These are phyloP conservation scores for Psylliodes chrysocephalus DNA, from an alignment of 2,888 invertebrate species.

Conservation along the genomic window DNA sequence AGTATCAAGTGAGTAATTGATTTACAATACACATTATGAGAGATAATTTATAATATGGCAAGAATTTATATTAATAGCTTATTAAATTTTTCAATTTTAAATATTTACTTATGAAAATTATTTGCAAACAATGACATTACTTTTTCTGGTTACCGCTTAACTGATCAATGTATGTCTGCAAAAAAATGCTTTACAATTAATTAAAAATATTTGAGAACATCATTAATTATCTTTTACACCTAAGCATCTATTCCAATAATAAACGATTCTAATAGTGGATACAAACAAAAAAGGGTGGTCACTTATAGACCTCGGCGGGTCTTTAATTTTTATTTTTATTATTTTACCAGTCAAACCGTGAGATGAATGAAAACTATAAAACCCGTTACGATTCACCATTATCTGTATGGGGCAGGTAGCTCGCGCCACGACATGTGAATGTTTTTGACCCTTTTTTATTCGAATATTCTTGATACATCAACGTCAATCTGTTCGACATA, in stretches of 20 bases:
- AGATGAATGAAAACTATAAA: slow-evolving; percentile 57
- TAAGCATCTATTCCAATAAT: slow-evolving; percentile 42
- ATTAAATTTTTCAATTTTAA: too few relatives aligned
- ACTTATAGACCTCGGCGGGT: slow-evolving; percentile 35
- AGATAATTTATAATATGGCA: too few relatives aligned
- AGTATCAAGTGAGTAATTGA: too few relatives aligned
- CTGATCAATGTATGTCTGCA: too few relatives aligned
- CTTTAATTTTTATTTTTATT: slow-evolving; percentile 48
- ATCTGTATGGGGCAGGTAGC: slow-evolving; percentile 55
- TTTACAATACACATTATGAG: too few relatives aligned
- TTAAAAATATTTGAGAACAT: too few relatives aligned
- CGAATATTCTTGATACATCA: slow-evolving; percentile 35
- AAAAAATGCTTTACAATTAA: too few relatives aligned
- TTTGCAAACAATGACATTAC: too few relatives aligned
- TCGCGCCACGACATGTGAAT: slow-evolving; percentile 48
- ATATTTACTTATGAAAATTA: too few relatives aligned
- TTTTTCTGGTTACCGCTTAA: too few relatives aligned
- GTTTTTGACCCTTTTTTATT: slow-evolving; percentile 34
- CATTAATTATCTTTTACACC: slow-evolving; percentile 30
- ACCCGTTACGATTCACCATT: slow-evolving; percentile 56
- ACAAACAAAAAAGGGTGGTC: slow-evolving; percentile 44
- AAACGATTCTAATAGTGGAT: slow-evolving; percentile 42
- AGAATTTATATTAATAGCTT: too few relatives aligned
- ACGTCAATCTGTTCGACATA: slow-evolving; percentile 52
- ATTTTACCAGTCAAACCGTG: slow-evolving; percentile 50